phyloP scores from a whole-genome alignment of 2,113 vertebrate species.

The Erinaceus europaeus region DNA sequence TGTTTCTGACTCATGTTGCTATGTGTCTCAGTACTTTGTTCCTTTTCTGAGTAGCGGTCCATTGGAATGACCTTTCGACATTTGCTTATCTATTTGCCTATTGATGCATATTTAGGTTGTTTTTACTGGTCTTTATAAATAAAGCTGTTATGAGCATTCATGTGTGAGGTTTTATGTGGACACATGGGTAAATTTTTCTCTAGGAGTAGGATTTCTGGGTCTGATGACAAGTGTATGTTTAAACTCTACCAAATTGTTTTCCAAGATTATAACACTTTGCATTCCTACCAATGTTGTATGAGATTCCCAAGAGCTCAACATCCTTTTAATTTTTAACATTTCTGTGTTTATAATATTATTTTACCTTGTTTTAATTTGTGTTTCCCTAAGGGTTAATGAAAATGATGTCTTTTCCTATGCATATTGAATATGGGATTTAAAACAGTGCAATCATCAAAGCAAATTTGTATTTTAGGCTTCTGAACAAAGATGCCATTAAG shows the following conservation, averaged over 20 bases:
- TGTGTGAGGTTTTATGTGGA: neutral
- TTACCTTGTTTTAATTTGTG: neutral
- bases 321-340: neutral
- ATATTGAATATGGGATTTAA: neutral
- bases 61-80: neutral
- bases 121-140: neutral
- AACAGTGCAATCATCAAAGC: neutral
- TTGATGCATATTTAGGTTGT: neutral
- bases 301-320: neutral
- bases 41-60: neutral
- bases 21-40: neutral
- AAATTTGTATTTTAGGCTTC: constrained; percentile 4
- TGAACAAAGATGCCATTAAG: neutral
- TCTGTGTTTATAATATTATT: neutral
- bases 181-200: neutral
- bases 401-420: neutral
- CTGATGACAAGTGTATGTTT: neutral
- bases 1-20: neutral
- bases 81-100: neutral
- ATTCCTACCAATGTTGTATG: neutral
- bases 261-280: neutral
- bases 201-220: neutral
- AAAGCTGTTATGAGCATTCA: neutral
- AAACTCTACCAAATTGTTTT: neutral
- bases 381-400: neutral